These are phyloP conservation scores for Chaenogobius annularis DNA, from an alignment of 2,113 vertebrate genomes.

Conservation along the genomic window DNA sequence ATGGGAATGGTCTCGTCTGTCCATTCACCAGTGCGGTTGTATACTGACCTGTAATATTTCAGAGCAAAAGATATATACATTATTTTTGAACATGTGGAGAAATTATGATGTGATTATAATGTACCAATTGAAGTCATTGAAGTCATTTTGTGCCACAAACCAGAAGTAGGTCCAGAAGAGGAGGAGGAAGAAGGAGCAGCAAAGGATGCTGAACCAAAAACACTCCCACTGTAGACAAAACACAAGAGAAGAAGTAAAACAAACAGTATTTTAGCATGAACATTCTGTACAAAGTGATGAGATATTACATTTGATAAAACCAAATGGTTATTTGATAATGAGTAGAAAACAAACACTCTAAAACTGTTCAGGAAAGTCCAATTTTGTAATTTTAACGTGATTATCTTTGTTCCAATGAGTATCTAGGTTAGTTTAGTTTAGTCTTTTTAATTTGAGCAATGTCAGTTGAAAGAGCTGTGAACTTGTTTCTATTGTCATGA, in stretches of 20 bases:
- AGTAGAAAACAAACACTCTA: too few relatives aligned
- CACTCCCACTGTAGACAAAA: slow-evolving; percentile 88
- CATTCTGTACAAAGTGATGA: background rate
- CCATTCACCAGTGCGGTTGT: slow-evolving; percentile 91
- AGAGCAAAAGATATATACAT: background rate
- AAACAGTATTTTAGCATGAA: background rate
- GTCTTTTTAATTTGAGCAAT: too few relatives aligned
- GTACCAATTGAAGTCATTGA: slow-evolving; percentile 93
- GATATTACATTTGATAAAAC: background rate
- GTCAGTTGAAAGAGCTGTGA: too few relatives aligned
- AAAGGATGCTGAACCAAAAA: slow-evolving; percentile 90
- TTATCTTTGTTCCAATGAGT: too few relatives aligned
- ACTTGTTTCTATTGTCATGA: too few relatives aligned
- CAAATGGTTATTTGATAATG: too few relatives aligned
- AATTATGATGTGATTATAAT: background rate
- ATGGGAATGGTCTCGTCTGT: slow-evolving; percentile 91
- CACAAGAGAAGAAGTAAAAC: slow-evolving; percentile 13
- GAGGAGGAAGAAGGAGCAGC: slow-evolving; percentile 87
- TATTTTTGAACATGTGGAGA: background rate
- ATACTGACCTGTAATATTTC: slow-evolving; percentile 84
- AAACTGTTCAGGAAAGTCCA: too few relatives aligned
- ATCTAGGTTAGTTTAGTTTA: too few relatives aligned
- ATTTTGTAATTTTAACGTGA: too few relatives aligned
- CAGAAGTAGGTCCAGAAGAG: slow-evolving; percentile 96
- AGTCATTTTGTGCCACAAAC: slow-evolving; percentile 94